phyloP scores from a whole-genome alignment of 2,797 vertebrate species.

The Falco berigora region DNA sequence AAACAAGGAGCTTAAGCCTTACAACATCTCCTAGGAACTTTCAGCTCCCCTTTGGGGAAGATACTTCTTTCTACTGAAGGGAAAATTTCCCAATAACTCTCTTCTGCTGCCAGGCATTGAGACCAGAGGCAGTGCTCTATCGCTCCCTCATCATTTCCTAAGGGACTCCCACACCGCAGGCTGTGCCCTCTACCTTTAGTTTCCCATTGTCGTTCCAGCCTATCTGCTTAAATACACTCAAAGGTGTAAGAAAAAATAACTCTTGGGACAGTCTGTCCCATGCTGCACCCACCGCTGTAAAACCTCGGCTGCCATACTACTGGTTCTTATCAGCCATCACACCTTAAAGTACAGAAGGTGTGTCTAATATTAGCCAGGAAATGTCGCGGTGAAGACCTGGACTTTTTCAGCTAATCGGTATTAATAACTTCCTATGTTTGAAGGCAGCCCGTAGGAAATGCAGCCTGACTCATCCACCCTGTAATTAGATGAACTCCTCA shows the following conservation, averaged over 20 bases:
- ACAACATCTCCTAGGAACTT: neutral
- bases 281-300: neutral
- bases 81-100: constrained; percentile 14
- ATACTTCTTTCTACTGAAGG: neutral
- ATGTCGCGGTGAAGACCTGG: constrained; percentile 42
- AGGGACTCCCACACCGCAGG: neutral
- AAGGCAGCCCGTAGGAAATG: constrained; percentile 59
- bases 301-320: neutral
- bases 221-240: neutral
- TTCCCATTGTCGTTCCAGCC: neutral
- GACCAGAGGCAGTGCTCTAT: rapidly evolving
- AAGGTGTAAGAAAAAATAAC: neutral
- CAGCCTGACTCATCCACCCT: constrained; percentile 51
- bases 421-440: constrained; percentile 64
- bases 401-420: constrained; percentile 41
- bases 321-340: constrained; percentile 61
- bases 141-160: neutral
- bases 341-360: constrained; percentile 37
- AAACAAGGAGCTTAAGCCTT: neutral
- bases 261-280: neutral
- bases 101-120: neutral
- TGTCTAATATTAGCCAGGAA: constrained; percentile 62
- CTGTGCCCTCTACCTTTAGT: neutral
- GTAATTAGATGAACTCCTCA: constrained; percentile 49
- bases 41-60: neutral